Conservation (phyloP, 2,888 invertebrate species). For the Iphiclides podalirius region DNA sequence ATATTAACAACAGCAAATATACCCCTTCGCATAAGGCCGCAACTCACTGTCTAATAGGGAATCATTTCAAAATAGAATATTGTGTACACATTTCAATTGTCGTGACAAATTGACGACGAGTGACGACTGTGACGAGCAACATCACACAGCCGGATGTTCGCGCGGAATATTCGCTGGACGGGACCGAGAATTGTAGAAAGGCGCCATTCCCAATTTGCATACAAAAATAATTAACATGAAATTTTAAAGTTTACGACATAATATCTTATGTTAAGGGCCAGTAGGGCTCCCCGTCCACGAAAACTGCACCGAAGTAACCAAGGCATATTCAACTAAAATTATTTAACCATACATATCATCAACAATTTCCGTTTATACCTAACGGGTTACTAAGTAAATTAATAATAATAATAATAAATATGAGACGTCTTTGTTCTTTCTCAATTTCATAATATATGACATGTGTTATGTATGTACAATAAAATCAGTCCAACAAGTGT, state of each 20-base stretch:
- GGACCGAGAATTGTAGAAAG: conserved; percentile 7
- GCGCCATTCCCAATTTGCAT: conserved; percentile 1
- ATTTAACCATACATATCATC: conserved; percentile 56
- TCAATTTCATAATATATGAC: conserved; percentile 56
- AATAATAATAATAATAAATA: conserved; percentile 67
- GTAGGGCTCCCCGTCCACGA: conserved; percentile 39
- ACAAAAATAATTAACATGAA: conserved; percentile 49
- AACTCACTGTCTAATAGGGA: conserved; percentile 62
- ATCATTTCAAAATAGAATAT: conserved; percentile 49
- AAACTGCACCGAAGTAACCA: conserved; percentile 23
- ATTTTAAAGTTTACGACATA: conserved; percentile 44
- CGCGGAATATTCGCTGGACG: conserved; percentile 2
- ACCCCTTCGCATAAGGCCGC: conserved; percentile 62
- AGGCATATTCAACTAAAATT: conserved; percentile 52
- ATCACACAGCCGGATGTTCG: not conserved
- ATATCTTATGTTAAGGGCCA: conserved; percentile 40
- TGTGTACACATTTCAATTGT: conserved; percentile 42
- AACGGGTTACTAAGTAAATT: conserved; percentile 54
- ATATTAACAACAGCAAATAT: conserved; percentile 77
- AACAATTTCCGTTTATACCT: conserved; percentile 57
- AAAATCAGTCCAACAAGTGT: conserved; percentile 63
- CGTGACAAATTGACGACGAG: conserved; percentile 33
- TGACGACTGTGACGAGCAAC: not conserved
- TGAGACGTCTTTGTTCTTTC: conserved; percentile 70
- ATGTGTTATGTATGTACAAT: conserved; percentile 64